Evolutionary conservation across 2,113 vertebrate species (phyloP).

Genomic region (Eulacestoma nigropectus): DNA sequence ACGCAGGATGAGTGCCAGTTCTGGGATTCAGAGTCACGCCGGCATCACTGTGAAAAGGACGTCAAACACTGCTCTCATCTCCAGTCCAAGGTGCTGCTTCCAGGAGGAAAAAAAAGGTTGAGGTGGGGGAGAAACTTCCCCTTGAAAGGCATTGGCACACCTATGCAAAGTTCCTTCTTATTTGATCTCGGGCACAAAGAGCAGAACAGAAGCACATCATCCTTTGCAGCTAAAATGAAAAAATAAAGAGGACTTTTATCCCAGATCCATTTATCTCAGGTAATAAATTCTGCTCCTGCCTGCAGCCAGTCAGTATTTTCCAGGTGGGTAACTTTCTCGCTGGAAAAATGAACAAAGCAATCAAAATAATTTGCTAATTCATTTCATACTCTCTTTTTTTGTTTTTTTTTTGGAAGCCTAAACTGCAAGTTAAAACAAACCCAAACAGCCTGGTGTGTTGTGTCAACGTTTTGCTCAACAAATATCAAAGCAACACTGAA

Average conservation of each 20-base stretch:
- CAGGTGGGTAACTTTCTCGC: background rate
- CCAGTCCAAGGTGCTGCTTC: background rate
- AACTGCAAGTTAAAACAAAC: background rate
- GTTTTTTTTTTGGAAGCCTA: background rate
- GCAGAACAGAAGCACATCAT: background rate
- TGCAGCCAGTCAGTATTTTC: constrained; percentile 16
- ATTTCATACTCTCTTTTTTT: background rate
- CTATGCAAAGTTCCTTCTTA: constrained; percentile 2
- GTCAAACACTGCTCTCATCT: background rate
- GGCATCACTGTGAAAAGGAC: background rate
- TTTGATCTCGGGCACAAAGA: constrained; percentile 28
- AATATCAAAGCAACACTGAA: background rate
- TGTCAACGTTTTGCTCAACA: background rate
- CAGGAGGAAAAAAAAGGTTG: background rate
- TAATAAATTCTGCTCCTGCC: constrained; percentile 34
- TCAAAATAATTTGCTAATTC: constrained; percentile 48
- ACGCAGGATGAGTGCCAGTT: background rate
- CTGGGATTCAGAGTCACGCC: background rate
- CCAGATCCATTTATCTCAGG: constrained; percentile 29
- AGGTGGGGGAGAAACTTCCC: background rate
- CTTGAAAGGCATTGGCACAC: background rate
- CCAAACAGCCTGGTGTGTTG: background rate
- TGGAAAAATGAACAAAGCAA: constrained; percentile 26
- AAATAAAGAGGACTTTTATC: constrained; percentile 48
- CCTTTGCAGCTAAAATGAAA: constrained; percentile 19